A percentile compares a stretch with the other conserved stretches of the same genome.
Evolutionary conservation across 2,797 vertebrate genomes (phyloP).

Genomic region (Anolis apletophallus): DNA sequence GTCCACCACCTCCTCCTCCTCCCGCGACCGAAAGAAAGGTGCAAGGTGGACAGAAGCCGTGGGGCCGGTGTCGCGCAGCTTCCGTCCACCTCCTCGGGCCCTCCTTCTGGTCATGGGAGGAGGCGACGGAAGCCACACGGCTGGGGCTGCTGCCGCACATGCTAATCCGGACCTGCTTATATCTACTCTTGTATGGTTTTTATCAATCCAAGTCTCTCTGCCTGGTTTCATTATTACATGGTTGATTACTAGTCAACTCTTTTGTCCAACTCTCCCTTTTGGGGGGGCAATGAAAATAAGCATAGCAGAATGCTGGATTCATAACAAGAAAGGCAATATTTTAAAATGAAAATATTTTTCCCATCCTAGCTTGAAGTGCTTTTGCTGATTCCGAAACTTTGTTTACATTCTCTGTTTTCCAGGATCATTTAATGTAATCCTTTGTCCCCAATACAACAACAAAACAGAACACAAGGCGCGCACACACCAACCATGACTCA

Average conservation of each 20-base stretch:
- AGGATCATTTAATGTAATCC: not conserved
- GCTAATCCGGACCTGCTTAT: too few relatives aligned
- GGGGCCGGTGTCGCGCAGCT: too few relatives aligned
- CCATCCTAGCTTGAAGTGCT: not conserved
- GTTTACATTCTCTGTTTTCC: not conserved
- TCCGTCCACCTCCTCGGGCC: too few relatives aligned
- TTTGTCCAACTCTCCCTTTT: slow-evolving; percentile 12
- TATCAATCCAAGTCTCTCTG: too few relatives aligned
- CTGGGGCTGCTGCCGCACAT: too few relatives aligned
- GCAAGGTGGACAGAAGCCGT: too few relatives aligned
- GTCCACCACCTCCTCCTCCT: too few relatives aligned
- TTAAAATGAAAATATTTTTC: slow-evolving; percentile 44
- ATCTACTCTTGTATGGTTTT: too few relatives aligned
- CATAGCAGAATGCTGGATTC: slow-evolving; percentile 30
- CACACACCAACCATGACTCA: too few relatives aligned
- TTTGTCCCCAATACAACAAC: not conserved
- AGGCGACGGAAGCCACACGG: too few relatives aligned
- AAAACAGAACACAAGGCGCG: not conserved
- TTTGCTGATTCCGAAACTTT: not conserved
- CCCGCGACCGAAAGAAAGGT: too few relatives aligned
- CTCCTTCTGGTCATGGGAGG: too few relatives aligned
- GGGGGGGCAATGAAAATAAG: slow-evolving; percentile 33
- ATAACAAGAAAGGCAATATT: slow-evolving; percentile 12
- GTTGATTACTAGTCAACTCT: not conserved
- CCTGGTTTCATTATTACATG: not conserved